phyloP scores from a whole-genome alignment of 2,888 invertebrate genomes.

The Phyto melanocephala region DNA sequence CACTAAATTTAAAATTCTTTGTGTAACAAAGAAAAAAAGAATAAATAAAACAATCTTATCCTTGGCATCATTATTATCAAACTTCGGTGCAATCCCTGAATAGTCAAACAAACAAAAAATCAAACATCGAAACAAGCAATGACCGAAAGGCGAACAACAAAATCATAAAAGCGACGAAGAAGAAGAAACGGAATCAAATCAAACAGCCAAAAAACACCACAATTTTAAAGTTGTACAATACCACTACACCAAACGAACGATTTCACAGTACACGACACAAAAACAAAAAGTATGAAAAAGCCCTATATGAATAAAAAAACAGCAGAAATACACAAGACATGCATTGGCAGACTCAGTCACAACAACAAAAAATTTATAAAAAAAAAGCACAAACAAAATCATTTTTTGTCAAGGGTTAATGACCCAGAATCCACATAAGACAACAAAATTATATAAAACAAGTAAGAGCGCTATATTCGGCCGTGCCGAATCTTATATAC shows the following conservation, averaged over 20 bases:
- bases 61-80: constrained; percentile 56
- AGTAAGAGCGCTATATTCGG: too few relatives aligned
- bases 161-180: constrained; percentile 49
- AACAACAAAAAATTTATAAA: constrained; percentile 13
- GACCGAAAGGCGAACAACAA: constrained; percentile 57
- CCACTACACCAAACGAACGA: constrained; percentile 36
- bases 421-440: constrained; percentile 73
- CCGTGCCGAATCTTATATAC: too few relatives aligned
- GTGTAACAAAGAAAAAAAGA: not conserved
- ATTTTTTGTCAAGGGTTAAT: constrained; percentile 75
- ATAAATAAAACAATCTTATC: constrained; percentile 49
- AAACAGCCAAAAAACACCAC: constrained; percentile 55
- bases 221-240: constrained; percentile 54
- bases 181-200: constrained; percentile 36
- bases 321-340: constrained; percentile 35
- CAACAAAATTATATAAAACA: too few relatives aligned
- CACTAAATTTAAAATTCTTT: constrained; percentile 6
- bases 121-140: constrained; percentile 44
- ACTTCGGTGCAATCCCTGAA: constrained; percentile 44
- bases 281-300: constrained; percentile 59
- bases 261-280: not conserved
- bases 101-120: constrained; percentile 7
- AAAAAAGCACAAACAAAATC: constrained; percentile 45
- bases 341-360: constrained; percentile 28
- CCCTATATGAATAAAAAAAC: constrained; percentile 46